Percentiles rank a stretch among this genome's conserved stretches.
Conservation (phyloP, 2,888 invertebrate species). For the Seira sanloemensis region DNA sequence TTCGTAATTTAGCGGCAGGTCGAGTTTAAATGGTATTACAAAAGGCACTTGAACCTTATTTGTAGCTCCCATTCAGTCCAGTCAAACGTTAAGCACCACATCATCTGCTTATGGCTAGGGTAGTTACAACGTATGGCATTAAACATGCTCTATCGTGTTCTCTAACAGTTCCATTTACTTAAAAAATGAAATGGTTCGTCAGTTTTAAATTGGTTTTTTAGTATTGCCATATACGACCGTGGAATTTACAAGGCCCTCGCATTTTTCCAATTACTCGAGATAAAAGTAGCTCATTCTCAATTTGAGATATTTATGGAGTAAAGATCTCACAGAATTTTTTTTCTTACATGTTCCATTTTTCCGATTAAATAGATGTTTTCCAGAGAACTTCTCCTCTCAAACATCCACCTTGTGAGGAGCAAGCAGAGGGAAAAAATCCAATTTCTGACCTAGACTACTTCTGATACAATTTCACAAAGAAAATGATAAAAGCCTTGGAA, state of each 20-base stretch:
- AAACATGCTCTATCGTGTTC: conserved; percentile 4
- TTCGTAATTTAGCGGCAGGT: too few species aligned
- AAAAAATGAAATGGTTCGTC: conserved; percentile 14
- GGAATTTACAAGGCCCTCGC: not conserved
- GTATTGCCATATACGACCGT: not conserved
- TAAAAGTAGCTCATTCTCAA: conserved; percentile 11
- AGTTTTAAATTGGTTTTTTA: conserved; percentile 1
- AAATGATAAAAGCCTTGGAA: conserved; percentile 44
- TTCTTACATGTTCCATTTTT: not conserved
- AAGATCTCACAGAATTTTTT: conserved; percentile 7
- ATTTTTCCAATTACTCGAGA: conserved; percentile 12
- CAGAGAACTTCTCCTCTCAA: conserved; percentile 21
- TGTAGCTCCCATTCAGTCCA: too few species aligned
- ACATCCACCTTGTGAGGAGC: not conserved
- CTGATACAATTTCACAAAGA: conserved; percentile 15
- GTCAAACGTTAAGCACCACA: too few species aligned
- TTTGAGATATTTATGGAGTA: conserved; percentile 12
- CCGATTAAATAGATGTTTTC: conserved; percentile 10
- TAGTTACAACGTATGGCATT: not conserved
- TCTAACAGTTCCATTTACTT: conserved; percentile 1
- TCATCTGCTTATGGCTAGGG: too few species aligned
- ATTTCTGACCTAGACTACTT: conserved; percentile 38
- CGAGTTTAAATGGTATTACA: too few species aligned
- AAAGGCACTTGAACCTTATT: too few species aligned
- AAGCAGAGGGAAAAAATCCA: conserved; percentile 41